Evolutionary conservation across 2,888 invertebrate species (phyloP).

Genomic region (Theodoxus fluviatilis): DNA sequence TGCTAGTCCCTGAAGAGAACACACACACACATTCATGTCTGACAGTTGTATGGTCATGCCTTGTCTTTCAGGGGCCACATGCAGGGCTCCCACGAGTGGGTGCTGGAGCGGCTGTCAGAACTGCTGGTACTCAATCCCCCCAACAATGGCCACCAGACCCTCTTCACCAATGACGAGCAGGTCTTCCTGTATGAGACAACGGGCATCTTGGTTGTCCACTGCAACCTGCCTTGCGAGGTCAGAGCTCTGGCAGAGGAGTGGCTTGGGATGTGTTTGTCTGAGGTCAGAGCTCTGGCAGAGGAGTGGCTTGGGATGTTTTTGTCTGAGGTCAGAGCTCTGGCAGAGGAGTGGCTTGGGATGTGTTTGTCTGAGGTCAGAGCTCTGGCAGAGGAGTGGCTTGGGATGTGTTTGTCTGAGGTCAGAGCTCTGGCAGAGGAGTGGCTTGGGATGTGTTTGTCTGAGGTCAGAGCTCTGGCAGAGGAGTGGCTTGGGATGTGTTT

Average conservation of each 20-base stretch:
- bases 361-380: too few relatives aligned
- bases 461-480: too few relatives aligned
- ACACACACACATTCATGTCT: conserved; percentile 3
- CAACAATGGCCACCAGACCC: conserved; percentile 60
- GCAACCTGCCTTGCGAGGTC: conserved; percentile 67
- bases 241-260: too few relatives aligned
- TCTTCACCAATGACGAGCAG: conserved; percentile 69
- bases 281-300: too few relatives aligned
- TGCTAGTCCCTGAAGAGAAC: neutral
- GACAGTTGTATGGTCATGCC: neutral
- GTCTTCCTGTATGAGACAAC: conserved; percentile 71
- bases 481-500: too few relatives aligned
- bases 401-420: too few relatives aligned
- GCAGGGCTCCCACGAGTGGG: conserved; percentile 67
- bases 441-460: too few relatives aligned
- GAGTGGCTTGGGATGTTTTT: too few relatives aligned
- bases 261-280: conserved; percentile 1
- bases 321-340: too few relatives aligned
- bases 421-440: too few relatives aligned
- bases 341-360: too few relatives aligned
- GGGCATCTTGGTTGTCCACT: conserved; percentile 69
- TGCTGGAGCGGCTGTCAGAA: conserved; percentile 68
- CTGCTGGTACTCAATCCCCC: conserved; percentile 67
- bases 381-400: too few relatives aligned
- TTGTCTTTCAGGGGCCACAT: conserved; percentile 60